Conservation (phyloP, 2,113 vertebrate genomes). For the Myrmecophaga tridactyla region DNA sequence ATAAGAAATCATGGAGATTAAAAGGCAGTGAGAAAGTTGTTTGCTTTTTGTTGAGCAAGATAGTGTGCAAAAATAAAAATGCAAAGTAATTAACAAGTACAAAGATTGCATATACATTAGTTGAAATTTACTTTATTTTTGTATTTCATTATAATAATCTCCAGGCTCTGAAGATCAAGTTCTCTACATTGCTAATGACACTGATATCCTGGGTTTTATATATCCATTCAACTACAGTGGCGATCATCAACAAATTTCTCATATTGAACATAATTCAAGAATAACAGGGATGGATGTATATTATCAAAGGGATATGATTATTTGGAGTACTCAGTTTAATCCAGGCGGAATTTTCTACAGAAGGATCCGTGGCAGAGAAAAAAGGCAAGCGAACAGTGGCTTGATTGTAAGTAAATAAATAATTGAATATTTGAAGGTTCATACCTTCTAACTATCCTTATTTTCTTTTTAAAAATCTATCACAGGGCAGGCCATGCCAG, state of each 20-base stretch:
- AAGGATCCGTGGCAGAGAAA: constrained; percentile 90
- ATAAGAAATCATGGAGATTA: background rate
- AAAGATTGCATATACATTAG: constrained; percentile 70
- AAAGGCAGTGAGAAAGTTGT: background rate
- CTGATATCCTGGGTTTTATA: constrained; percentile 99
- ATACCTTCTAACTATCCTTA: fast-evolving
- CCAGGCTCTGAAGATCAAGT: constrained; percentile 99
- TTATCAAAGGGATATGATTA: constrained; percentile 96
- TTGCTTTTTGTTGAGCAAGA: constrained; percentile 30
- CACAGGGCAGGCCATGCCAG: too few relatives aligned
- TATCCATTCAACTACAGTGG: constrained; percentile 99
- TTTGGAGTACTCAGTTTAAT: constrained; percentile 99
- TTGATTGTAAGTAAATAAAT: constrained; percentile 93
- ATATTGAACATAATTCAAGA: constrained; percentile 97
- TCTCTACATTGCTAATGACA: constrained; percentile 99
- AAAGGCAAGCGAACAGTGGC: constrained; percentile 90
- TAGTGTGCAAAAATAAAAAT: constrained; percentile 40
- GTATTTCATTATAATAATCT: constrained; percentile 86
- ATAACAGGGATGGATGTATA: constrained; percentile 97
- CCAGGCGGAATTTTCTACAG: constrained; percentile 98
- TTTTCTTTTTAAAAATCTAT: background rate
- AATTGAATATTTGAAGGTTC: background rate
- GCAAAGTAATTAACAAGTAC: constrained; percentile 62
- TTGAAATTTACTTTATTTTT: constrained; percentile 87
- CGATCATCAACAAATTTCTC: constrained; percentile 94